These are phyloP conservation scores for Phyllotis vaccarum DNA, from an alignment of 2,797 vertebrate species.

Conservation along the genomic window DNA sequence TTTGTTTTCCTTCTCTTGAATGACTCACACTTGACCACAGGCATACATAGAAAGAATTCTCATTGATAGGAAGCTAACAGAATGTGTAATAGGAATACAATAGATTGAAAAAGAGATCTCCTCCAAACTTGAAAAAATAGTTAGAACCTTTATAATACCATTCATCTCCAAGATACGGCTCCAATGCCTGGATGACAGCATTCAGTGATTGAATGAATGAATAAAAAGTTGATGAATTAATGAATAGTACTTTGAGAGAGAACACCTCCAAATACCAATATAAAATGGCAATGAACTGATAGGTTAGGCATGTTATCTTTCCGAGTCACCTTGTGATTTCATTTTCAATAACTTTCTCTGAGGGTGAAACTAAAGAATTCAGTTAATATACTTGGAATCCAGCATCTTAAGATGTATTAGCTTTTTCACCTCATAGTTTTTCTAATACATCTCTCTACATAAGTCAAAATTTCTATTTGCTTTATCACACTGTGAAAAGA, in stretches of 20 bases:
- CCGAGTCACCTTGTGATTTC: constrained; percentile 48
- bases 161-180: not conserved
- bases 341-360: constrained; percentile 44
- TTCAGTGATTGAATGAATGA: constrained; percentile 53
- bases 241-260: constrained; percentile 38
- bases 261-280: not conserved
- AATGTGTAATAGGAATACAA: constrained; percentile 39
- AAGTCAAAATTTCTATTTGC: constrained; percentile 54
- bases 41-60: constrained; percentile 30
- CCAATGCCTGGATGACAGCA: constrained; percentile 23
- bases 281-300: constrained; percentile 25
- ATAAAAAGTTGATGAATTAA: constrained; percentile 30
- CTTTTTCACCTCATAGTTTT: constrained; percentile 43
- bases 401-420: constrained; percentile 25
- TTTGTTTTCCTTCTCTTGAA: constrained; percentile 55
- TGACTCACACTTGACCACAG: constrained; percentile 71
- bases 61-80: constrained; percentile 52
- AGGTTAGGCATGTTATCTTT: constrained; percentile 14
- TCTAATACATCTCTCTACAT: not conserved
- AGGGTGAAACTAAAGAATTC: constrained; percentile 40
- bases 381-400: constrained; percentile 23
- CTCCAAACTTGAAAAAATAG: not conserved
- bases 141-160: not conserved
- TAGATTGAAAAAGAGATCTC: not conserved
- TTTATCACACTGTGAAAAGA: constrained; percentile 31